Percentiles rank a stretch among this genome's conserved stretches.
Conservation (phyloP, 2,113 vertebrate genomes). For the Aptenodytes patagonicus region DNA sequence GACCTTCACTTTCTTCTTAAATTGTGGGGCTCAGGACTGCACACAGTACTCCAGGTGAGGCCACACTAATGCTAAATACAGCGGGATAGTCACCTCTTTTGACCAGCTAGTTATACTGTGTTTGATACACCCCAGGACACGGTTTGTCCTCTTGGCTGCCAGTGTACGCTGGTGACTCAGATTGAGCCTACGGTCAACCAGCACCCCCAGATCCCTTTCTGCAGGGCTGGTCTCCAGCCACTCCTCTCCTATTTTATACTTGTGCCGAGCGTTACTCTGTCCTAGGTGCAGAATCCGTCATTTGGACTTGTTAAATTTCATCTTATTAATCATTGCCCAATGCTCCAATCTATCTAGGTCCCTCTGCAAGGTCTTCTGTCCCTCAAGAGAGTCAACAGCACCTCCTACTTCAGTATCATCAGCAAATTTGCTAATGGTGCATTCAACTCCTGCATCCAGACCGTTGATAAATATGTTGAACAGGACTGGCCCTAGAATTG, state of each 20-base stretch:
- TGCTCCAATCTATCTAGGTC: neutral
- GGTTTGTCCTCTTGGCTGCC: neutral
- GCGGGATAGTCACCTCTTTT: neutral
- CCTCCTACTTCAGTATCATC: neutral
- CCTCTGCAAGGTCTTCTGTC: neutral
- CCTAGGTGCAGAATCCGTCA: neutral
- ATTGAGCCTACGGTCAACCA: rapidly evolving
- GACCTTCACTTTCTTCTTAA: neutral
- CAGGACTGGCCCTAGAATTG: neutral
- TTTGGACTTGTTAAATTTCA: neutral
- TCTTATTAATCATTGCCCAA: neutral
- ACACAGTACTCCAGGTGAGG: neutral
- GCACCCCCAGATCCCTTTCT: neutral
- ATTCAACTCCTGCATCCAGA: neutral
- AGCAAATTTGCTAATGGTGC: neutral
- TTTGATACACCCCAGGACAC: neutral
- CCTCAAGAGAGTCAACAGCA: neutral
- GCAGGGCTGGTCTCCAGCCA: too few species aligned
- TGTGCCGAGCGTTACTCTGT: neutral
- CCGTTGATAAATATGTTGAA: neutral
- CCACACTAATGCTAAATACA: neutral
- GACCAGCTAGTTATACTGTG: neutral
- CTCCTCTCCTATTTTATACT: neutral
- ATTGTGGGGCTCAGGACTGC: neutral
- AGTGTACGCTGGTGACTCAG: neutral